phyloP scores from a whole-genome alignment of 2,888 invertebrate species.

The Xiphydria camelus region DNA sequence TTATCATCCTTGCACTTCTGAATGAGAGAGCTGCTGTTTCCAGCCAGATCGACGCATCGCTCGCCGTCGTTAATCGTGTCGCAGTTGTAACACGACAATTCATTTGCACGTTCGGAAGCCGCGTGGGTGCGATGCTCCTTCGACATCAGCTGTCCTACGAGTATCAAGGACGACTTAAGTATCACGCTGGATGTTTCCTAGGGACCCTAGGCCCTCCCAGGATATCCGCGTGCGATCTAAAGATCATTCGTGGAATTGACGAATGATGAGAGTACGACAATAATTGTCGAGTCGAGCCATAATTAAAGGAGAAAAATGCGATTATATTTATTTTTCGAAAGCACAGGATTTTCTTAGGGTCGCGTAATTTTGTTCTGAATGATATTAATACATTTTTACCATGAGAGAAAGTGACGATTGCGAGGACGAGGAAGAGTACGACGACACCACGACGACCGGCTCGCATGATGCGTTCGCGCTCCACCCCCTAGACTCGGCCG shows the following conservation, averaged over 20 bases:
- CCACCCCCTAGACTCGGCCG: too few species aligned
- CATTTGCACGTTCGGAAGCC: slow-evolving; percentile 76
- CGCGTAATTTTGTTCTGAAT: too few species aligned
- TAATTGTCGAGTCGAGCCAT: too few species aligned
- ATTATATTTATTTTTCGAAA: too few species aligned
- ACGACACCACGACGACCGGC: slow-evolving; percentile 10
- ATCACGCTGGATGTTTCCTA: too few species aligned
- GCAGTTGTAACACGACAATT: slow-evolving; percentile 82
- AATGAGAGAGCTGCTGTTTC: slow-evolving; percentile 65
- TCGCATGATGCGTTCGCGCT: slow-evolving; percentile 17
- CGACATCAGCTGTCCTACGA: slow-evolving; percentile 56
- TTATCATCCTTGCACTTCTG: slow-evolving; percentile 78
- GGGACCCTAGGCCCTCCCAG: too few species aligned
- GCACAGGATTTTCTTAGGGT: too few species aligned
- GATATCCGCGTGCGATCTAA: too few species aligned
- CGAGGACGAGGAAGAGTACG: slow-evolving; percentile 17
- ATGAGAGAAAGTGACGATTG: slow-evolving; percentile 16
- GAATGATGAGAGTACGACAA: too few species aligned
- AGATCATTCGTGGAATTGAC: too few species aligned
- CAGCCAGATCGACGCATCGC: slow-evolving; percentile 69
- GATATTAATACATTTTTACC: slow-evolving; percentile 18
- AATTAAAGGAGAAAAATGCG: too few species aligned
- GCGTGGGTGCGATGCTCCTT: slow-evolving; percentile 79
- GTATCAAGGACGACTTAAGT: too few species aligned
- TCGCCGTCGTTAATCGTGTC: slow-evolving; percentile 77